Base-by-base conservation (phyloP, 2,888 invertebrate species). In the Ochropleura leucogaster region DNA sequence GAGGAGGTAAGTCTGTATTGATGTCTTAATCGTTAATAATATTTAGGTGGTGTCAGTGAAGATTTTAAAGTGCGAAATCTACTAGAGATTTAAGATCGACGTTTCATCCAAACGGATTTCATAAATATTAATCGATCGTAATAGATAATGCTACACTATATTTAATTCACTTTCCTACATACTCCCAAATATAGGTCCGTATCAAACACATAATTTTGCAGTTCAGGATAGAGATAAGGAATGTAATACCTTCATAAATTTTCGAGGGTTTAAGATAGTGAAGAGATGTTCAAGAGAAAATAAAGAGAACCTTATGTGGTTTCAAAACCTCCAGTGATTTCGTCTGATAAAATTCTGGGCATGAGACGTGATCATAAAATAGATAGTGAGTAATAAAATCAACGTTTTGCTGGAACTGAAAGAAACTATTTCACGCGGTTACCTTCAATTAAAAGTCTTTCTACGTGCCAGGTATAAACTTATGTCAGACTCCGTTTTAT, bases 211-310 rank as follows among this genome's bases (percentile, higher is more conserved):
- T 75, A 80, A 85, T 85, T 79, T 69, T 64, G 64, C 64, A 80
- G 72, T 77, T 75, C 68, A 79, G 69, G 47, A 74, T 74, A 68
- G 66, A 88, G 86, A 87, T 90, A 82, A 87, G 85, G 80, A 83
- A 80, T 82, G 86, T 85, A 85, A 87, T 85, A 85, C 86, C 85
- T 83, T 75, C 85, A 90, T 90, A 90, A 89, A 90, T 90, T 88
- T 82, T 66, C 69, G 72, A 80, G 86, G 85, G 85, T 82, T 89
- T 85, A 84, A 85, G 86, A 88, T 87, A 88, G 84, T 85, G 79
- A 82, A 79, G 79, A 85, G 82, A 83, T 79, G 85, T 87, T 87
- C 84, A 83, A 81, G 74, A 71, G 80, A 85, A 87, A 87, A 87
- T 87, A 78, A 87, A 84, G 85, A 80, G 85, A 87, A 71, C 79